Evolutionary conservation across 2,888 invertebrate genomes (phyloP), one percentile per base, ranked within the genome.

Genomic region (Drosophila kuntzei): DNA sequence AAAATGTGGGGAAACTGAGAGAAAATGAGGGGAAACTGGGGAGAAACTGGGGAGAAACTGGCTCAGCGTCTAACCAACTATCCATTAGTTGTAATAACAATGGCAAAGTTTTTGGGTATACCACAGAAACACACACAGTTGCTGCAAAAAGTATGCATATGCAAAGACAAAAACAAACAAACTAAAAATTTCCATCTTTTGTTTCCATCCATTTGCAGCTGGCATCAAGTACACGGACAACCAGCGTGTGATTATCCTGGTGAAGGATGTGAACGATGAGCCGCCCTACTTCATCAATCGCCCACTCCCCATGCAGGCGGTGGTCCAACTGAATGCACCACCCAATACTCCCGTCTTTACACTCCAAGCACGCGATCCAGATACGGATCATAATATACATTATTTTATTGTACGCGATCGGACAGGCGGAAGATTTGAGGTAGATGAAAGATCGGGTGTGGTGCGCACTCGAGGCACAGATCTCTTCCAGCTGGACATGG

Each of bases 181-280:
- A 34, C 14, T 25, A 51, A 34, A 37, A 44, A 16, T 37, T 14
- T 25, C 14, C 18, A 46, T 44, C 12, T 12, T 20, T 53, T 14
- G 34, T 37, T 22, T 32, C 11, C n/a, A 8, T 60, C 34, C 54
- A 76, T 64, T 87, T 89, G 89, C 82, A 92, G 92, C 91, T 82
- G 92, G 92, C 79, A 90, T 91, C 71, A 92, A 95, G 65, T 95
- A 98, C 92, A 98, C 98, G 83, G 98, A 98, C 94, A 97, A 97
- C 93, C 97, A 98, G 92, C 95, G 98, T 54, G 97, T 98, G 57
- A 98, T 98, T 80, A 97, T 99, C 90, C 97, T 97, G 92, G 96
- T 99, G 78, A 96, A 97, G 91, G 98, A 99, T 92, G 97, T 98
- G 57, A 99, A 99, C 93, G 99, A 99, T 92, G 99, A 99, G 92